Conservation (phyloP, 2,113 vertebrate species). For the Ceuthmochares aereus region DNA sequence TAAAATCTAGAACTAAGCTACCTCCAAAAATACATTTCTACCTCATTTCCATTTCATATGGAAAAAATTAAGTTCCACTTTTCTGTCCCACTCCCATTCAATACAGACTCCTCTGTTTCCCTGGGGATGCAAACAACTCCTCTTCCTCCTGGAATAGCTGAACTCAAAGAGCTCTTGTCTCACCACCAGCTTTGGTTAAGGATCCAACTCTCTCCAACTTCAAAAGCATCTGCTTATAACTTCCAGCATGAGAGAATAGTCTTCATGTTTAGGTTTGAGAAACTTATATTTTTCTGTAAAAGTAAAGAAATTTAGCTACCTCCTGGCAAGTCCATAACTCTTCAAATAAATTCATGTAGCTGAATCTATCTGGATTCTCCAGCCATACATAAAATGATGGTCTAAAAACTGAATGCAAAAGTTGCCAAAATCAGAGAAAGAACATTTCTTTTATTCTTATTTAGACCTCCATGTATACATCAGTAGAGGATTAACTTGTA, state of each 20-base stretch:
- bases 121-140: neutral
- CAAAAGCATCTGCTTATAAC: neutral
- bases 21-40: neutral
- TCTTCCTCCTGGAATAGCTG: neutral
- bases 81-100: neutral
- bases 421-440: constrained; percentile 3
- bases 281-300: neutral
- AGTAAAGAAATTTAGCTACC: neutral
- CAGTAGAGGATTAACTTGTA: constrained; percentile 1
- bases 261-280: neutral
- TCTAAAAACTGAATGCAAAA: neutral
- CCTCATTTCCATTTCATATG: neutral
- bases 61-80: neutral
- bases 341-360: neutral
- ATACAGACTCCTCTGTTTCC: neutral
- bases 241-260: neutral
- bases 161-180: neutral
- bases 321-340: neutral
- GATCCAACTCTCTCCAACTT: neutral
- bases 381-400: neutral
- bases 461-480: neutral
- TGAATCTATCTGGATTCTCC: neutral
- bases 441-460: neutral
- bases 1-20: neutral
- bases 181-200: neutral